phyloP scores from a whole-genome alignment of 2,797 vertebrate genomes.

The Schizopygopsis pylzovi region DNA sequence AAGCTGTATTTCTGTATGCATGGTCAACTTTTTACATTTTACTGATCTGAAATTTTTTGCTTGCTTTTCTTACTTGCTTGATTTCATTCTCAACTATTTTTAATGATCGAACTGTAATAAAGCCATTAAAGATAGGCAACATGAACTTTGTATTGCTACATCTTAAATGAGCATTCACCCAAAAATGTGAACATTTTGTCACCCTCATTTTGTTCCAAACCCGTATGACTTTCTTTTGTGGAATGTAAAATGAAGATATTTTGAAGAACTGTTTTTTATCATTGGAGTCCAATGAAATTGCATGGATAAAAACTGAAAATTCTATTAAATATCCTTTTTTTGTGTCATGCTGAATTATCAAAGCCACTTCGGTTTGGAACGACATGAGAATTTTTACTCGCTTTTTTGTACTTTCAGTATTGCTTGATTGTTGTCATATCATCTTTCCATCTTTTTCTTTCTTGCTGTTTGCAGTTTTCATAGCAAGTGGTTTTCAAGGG shows the following conservation, averaged over 20 bases:
- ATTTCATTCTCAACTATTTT: neutral
- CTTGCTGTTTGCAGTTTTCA: neutral
- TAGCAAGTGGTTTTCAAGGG: neutral
- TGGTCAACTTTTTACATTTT: neutral
- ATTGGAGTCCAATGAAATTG: neutral
- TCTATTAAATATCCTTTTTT: neutral
- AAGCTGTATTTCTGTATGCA: neutral
- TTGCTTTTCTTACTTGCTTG: neutral
- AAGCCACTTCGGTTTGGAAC: neutral
- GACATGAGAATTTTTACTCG: conserved; percentile 1
- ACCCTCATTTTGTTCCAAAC: neutral
- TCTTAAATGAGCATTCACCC: neutral
- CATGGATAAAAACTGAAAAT: neutral
- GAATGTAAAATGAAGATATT: conserved; percentile 5
- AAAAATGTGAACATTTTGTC: neutral
- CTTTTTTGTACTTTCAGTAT: conserved; percentile 33
- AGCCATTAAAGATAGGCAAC: neutral
- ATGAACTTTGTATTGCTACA: neutral
- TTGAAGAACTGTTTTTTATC: neutral
- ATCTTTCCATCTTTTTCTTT: neutral
- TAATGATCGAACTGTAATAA: neutral
- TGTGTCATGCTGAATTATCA: neutral
- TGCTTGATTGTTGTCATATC: neutral
- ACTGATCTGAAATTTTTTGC: neutral
- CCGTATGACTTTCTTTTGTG: neutral